Base-by-base conservation (phyloP, 2,113 vertebrate genomes). In the Epinephelus fuscoguttatus region DNA sequence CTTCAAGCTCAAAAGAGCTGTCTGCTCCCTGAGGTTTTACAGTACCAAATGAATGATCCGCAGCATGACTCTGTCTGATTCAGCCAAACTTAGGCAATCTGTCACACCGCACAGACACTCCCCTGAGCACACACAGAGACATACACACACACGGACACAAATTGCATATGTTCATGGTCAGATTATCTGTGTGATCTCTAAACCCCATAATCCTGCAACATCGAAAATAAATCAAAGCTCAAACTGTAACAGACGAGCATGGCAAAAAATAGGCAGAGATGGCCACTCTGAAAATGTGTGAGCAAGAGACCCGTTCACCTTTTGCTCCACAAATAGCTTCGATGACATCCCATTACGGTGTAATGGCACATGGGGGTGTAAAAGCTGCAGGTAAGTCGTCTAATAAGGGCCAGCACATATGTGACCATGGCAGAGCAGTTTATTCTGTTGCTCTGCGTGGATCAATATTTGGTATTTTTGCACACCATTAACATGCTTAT, bases 161-260 rank as follows among this genome's bases (percentile, higher is more conserved):
- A 91, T 88, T 93, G 80, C 90, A 92, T 89, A 94, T 94, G 92
- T 94, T 89, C 81, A 78, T 63, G 52, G 55, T 79, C 81, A 86
- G 94, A 91, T 94, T 91, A 95, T 94, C 86, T 13, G 37, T 80
- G 56, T 92, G 81, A 93, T 92, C 91, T 88, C 84, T 93, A 78
- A 92, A 92, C 84, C 75, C 55, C 21, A 30, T 92, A 93, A 95
- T 94, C 93, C 89, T 30, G 37, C 70, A 80, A 81, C 84, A 93
- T 87, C 80, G 70, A 84, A 89, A 90, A 88, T 84, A 84, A 90
- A 91, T 89, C 81, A 81, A 72, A 45, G 12, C 2, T 45, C 42
- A 45, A 40, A 40, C 40, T 40, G 40, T 2, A 75, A 73, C 6
- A 75, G 57, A 62, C 37, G 9, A 68, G 57, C 61, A 73, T 10